A percentile compares a stretch with the other conserved stretches of the same genome.
Conservation (phyloP, 1,140 invertebrate genomes). For the Sitophilus oryzae region DNA sequence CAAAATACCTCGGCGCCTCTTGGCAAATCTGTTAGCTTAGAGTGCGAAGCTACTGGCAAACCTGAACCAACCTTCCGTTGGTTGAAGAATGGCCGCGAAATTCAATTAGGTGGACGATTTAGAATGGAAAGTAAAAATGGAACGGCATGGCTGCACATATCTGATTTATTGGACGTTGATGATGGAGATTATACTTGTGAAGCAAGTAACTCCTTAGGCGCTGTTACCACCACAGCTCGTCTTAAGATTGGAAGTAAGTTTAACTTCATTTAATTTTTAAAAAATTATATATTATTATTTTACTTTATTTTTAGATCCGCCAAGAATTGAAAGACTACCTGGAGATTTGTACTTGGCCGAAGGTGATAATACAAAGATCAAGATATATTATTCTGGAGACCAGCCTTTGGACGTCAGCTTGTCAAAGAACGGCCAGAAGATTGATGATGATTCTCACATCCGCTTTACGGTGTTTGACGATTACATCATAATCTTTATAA, state of each 20-base stretch:
- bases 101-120: constrained; percentile 64
- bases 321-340: constrained; percentile 89
- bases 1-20: constrained; percentile 71
- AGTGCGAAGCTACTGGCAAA: constrained; percentile 86
- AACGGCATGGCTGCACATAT: constrained; percentile 79
- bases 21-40: constrained; percentile 78
- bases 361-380: constrained; percentile 92
- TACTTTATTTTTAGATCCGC: constrained; percentile 61
- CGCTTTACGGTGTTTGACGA: constrained; percentile 95
- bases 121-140: constrained; percentile 70
- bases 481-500: constrained; percentile 89
- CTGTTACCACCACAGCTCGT: constrained; percentile 76
- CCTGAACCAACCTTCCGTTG: constrained; percentile 85
- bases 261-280: not conserved
- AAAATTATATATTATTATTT: constrained; percentile 15
- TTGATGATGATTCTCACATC: constrained; percentile 72
- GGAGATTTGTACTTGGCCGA: constrained; percentile 84
- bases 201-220: constrained; percentile 86
- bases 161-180: constrained; percentile 85
- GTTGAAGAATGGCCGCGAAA: constrained; percentile 88
- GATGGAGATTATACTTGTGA: constrained; percentile 96
- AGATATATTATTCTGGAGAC: constrained; percentile 88
- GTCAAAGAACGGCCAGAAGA: constrained; percentile 70
- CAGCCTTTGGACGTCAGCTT: constrained; percentile 83
- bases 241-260: constrained; percentile 81